Evolutionary conservation across 2,888 invertebrate species (phyloP).

Genomic region (Parapristionchus giblindavisi): DNA sequence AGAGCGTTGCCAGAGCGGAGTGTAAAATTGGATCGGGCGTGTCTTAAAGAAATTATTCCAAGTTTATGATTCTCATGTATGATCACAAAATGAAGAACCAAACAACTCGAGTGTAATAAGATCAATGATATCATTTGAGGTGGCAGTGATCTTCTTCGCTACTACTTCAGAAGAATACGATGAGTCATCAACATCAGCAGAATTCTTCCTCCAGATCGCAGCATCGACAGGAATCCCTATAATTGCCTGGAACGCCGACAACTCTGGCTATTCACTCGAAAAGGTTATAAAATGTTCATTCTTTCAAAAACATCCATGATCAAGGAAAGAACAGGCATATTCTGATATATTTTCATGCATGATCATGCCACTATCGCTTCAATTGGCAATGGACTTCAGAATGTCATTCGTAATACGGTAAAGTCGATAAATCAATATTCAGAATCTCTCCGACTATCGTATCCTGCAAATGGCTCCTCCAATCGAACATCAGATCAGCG

Average conservation of each 20-base stretch:
- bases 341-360: too few relatives aligned
- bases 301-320: background rate
- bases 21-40: too few relatives aligned
- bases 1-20: too few relatives aligned
- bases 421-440: too few relatives aligned
- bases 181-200: constrained; percentile 55
- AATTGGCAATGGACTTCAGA: too few relatives aligned
- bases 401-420: too few relatives aligned
- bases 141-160: constrained; percentile 63
- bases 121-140: constrained; percentile 33
- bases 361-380: too few relatives aligned
- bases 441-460: constrained; percentile 57
- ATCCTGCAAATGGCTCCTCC: constrained; percentile 89
- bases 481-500: constrained; percentile 92
- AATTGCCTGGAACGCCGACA: constrained; percentile 96
- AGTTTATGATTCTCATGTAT: too few relatives aligned
- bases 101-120: too few relatives aligned
- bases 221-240: constrained; percentile 83
- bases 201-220: constrained; percentile 49
- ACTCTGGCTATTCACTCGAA: constrained; percentile 78
- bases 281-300: constrained; percentile 55
- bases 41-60: too few relatives aligned
- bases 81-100: too few relatives aligned
- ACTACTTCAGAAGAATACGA: constrained; percentile 64
- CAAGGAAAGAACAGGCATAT: background rate